These are phyloP conservation scores for Sebastes melanostomus DNA, from an alignment of 2,797 vertebrate species.

Conservation along the genomic window DNA sequence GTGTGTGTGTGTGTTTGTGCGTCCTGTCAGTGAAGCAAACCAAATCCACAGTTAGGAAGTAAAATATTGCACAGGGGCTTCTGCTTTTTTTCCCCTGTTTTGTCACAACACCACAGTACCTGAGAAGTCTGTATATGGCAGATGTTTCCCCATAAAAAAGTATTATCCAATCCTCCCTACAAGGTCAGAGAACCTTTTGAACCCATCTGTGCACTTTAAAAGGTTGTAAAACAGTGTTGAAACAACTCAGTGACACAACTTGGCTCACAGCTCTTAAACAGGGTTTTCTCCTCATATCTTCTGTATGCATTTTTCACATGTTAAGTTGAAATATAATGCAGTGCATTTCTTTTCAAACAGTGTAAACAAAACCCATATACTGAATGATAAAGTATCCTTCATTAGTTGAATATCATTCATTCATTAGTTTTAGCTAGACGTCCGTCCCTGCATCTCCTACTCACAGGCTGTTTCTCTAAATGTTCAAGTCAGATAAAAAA, in stretches of 20 bases:
- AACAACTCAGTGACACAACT: background rate
- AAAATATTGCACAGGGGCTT: conserved; percentile 38
- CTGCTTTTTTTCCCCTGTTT: conserved; percentile 31
- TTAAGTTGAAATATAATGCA: background rate
- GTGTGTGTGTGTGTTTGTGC: background rate
- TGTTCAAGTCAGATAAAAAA: background rate
- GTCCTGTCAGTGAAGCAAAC: conserved; percentile 25
- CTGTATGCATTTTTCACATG: background rate
- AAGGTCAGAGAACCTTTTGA: background rate
- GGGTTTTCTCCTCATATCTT: background rate
- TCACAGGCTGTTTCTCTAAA: background rate
- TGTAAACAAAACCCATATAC: background rate
- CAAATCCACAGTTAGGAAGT: conserved; percentile 15
- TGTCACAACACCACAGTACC: background rate
- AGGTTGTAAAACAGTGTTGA: background rate
- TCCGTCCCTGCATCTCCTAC: background rate
- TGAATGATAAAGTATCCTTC: background rate
- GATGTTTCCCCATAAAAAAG: conserved; percentile 3
- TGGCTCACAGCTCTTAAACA: background rate
- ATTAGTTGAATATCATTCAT: too few species aligned
- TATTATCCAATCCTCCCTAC: background rate
- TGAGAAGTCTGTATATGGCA: background rate
- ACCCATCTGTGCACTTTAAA: background rate
- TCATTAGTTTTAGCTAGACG: background rate
- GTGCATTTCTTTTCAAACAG: background rate